Percentiles rank a stretch among this genome's conserved stretches.
These are phyloP conservation scores for Larimichthys polyactis DNA, from an alignment of 2,113 vertebrate genomes.

Conservation along the genomic window DNA sequence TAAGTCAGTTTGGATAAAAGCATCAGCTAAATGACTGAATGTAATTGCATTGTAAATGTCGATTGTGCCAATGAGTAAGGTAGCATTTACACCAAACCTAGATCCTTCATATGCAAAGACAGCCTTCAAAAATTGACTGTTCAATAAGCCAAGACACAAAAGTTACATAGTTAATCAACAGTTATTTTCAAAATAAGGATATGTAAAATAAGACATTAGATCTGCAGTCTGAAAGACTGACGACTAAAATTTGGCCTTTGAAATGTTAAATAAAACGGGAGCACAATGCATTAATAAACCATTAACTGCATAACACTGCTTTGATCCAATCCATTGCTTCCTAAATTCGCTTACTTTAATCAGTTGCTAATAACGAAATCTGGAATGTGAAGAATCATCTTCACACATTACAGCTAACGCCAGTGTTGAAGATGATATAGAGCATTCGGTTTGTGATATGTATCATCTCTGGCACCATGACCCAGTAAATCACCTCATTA, in stretches of 20 bases:
- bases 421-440: not conserved
- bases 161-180: not conserved
- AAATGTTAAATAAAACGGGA: slow-evolving; percentile 41
- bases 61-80: too few relatives aligned
- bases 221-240: slow-evolving; percentile 8
- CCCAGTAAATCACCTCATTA: slow-evolving; percentile 34
- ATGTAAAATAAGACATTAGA: slow-evolving; percentile 22
- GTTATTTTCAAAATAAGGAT: not conserved
- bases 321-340: slow-evolving; percentile 34
- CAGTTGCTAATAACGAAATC: slow-evolving; percentile 38
- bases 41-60: too few relatives aligned
- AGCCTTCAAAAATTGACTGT: not conserved
- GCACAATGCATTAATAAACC: slow-evolving; percentile 49
- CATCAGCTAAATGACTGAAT: too few relatives aligned
- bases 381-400: slow-evolving; percentile 13
- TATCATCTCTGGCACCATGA: slow-evolving; percentile 21
- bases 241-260: slow-evolving; percentile 26
- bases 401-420: slow-evolving; percentile 20
- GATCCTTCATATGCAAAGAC: not conserved
- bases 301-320: slow-evolving; percentile 44
- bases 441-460: not conserved
- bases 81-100: not conserved
- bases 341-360: slow-evolving; percentile 36
- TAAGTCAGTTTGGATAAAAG: too few relatives aligned
- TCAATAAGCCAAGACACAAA: slow-evolving; percentile 11